Percentiles rank a stretch among this genome's conserved stretches.
Evolutionary conservation across 2,797 vertebrate species (phyloP).

Genomic region (Enteromius mattozi): DNA sequence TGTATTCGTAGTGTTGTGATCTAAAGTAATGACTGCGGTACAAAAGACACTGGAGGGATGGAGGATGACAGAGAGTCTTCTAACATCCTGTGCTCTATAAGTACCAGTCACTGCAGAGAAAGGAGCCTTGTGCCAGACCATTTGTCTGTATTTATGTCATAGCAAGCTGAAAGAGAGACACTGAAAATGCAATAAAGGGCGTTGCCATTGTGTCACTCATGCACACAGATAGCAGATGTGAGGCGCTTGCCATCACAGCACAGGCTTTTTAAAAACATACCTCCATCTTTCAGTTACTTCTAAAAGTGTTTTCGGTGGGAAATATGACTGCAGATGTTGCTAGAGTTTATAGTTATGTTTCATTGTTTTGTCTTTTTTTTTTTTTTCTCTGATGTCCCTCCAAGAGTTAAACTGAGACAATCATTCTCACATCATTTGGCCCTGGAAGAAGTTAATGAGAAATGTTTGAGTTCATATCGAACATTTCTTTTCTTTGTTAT

Average conservation of each 20-base stretch:
- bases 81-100: constrained; percentile 31
- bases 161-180: constrained; percentile 28
- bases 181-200: constrained; percentile 37
- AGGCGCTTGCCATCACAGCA: constrained; percentile 3
- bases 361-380: not conserved
- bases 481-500: not conserved
- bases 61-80: constrained; percentile 21
- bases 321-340: not conserved
- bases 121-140: constrained; percentile 15
- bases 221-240: constrained; percentile 22
- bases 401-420: not conserved
- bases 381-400: not conserved
- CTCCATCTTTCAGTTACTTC: not conserved
- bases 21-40: constrained; percentile 37
- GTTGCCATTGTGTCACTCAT: constrained; percentile 14
- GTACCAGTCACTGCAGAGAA: constrained; percentile 40
- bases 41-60: constrained; percentile 24
- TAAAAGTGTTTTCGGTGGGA: not conserved
- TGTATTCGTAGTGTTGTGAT: not conserved
- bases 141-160: constrained; percentile 48
- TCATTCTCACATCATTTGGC: not conserved
- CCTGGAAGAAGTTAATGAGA: constrained; percentile 1
- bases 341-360: not conserved
- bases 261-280: constrained; percentile 15
- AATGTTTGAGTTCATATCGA: not conserved